phyloP scores from a whole-genome alignment of 1,140 invertebrate genomes.

The Saxidomus purpurata region DNA sequence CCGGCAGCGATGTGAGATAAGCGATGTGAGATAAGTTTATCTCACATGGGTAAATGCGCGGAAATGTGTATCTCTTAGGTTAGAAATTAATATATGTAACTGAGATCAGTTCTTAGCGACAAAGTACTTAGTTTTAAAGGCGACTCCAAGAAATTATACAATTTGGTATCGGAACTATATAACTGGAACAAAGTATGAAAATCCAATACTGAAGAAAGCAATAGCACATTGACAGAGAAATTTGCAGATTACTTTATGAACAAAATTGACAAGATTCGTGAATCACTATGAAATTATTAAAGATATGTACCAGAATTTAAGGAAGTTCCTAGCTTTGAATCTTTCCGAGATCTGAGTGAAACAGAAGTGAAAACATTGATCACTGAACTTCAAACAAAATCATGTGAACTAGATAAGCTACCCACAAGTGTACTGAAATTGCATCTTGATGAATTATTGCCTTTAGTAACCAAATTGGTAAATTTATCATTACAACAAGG shows the following conservation, averaged over 20 bases:
- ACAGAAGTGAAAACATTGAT: slow-evolving; percentile 51
- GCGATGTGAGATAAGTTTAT: no score
- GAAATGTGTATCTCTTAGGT: no score
- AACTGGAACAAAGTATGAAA: no score
- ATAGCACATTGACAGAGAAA: slow-evolving; percentile 30
- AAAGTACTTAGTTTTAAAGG: slow-evolving; percentile 4
- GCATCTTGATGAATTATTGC: slow-evolving; percentile 48
- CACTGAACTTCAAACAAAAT: slow-evolving; percentile 51
- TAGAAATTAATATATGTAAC: no score
- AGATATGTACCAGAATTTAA: slow-evolving; percentile 17
- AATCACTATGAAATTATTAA: slow-evolving; percentile 37
- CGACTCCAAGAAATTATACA: slow-evolving; percentile 42
- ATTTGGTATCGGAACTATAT: slow-evolving; percentile 44
- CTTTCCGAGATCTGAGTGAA: slow-evolving; percentile 39
- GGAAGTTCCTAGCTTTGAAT: slow-evolving; percentile 38
- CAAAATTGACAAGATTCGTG: no score
- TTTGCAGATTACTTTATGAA: slow-evolving; percentile 66
- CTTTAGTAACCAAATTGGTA: no score
- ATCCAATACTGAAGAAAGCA: slow-evolving; percentile 39
- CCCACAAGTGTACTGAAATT: slow-evolving; percentile 57
- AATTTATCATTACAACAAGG: slow-evolving; percentile 38
- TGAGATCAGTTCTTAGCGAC: not conserved
- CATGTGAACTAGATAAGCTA: slow-evolving; percentile 52
- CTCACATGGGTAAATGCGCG: no score
- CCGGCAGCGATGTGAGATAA: no score